Percentiles rank a stretch among this genome's conserved stretches.
Conservation (phyloP, 2,797 vertebrate species). For the Epinephelus coioides region DNA sequence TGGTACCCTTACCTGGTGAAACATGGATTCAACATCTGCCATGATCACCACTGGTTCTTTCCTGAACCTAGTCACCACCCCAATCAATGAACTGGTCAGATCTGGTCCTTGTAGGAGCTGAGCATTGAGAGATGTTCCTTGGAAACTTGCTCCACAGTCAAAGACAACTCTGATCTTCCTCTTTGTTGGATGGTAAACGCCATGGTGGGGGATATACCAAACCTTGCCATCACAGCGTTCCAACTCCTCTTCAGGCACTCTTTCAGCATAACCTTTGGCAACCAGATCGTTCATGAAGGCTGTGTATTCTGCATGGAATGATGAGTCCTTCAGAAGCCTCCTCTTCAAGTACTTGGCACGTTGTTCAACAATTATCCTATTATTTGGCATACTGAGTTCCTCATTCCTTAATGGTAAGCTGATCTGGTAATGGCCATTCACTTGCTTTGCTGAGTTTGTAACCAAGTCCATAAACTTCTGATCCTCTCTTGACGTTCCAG, state of each 20-base stretch:
- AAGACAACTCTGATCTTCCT: constrained; percentile 8
- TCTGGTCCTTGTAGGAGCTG: constrained; percentile 40
- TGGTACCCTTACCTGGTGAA: neutral
- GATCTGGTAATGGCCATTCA: constrained; percentile 8
- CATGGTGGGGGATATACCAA: neutral
- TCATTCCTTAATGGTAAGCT: neutral
- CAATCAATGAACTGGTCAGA: constrained; percentile 19
- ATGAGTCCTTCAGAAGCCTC: neutral
- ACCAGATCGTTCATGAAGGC: neutral
- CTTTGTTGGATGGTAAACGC: constrained; percentile 13
- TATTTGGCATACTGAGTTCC: neutral
- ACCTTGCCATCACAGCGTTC: neutral
- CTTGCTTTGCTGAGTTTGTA: neutral
- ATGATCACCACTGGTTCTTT: constrained; percentile 15
- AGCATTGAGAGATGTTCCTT: constrained; percentile 19
- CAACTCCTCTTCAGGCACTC: neutral
- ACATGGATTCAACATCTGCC: constrained; percentile 26
- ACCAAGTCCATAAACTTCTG: neutral
- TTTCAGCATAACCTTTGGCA: neutral
- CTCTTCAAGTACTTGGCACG: neutral
- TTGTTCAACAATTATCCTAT: neutral
- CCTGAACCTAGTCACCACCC: constrained; percentile 27
- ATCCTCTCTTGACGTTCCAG: neutral
- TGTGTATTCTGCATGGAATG: neutral
- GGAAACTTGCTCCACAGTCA: constrained; percentile 12